phyloP scores from a whole-genome alignment of 2,888 invertebrate genomes.

The Germaria angustata region DNA sequence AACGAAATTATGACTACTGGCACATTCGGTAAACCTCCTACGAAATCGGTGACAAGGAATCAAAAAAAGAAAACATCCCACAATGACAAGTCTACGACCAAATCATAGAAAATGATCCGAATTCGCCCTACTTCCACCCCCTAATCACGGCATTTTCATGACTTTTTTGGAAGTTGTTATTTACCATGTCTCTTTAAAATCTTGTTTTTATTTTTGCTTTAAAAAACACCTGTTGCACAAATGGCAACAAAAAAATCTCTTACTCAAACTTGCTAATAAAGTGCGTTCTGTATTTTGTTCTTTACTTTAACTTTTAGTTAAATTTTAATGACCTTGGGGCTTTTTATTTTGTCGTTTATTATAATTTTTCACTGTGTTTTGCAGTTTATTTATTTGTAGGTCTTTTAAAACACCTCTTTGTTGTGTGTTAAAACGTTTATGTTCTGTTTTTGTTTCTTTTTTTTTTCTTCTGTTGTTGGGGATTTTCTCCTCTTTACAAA shows the following conservation, averaged over 20 bases:
- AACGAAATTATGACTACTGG: too few relatives aligned
- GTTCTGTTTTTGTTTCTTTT: background rate
- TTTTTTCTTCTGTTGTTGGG: constrained; percentile 11
- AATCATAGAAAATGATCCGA: too few relatives aligned
- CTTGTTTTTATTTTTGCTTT: too few relatives aligned
- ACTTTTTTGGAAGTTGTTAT: too few relatives aligned
- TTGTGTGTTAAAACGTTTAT: constrained; percentile 10
- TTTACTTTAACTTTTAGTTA: constrained; percentile 3
- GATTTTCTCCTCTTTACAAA: constrained; percentile 61
- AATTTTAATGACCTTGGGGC: constrained; percentile 75
- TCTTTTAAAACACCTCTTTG: constrained; percentile 44
- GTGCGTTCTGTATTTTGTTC: constrained; percentile 12
- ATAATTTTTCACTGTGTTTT: constrained; percentile 9
- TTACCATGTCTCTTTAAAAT: too few relatives aligned
- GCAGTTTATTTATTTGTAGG: constrained; percentile 11
- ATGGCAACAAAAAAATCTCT: background rate
- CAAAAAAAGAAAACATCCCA: too few relatives aligned
- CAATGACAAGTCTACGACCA: too few relatives aligned
- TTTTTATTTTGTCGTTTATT: constrained; percentile 71
- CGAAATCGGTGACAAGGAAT: too few relatives aligned
- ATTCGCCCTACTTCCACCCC: too few relatives aligned
- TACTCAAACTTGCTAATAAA: background rate
- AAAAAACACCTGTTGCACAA: constrained; percentile 6
- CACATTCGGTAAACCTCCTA: too few relatives aligned
- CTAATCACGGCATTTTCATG: too few relatives aligned